These are phyloP conservation scores for Myiozetetes cayanensis DNA, from an alignment of 2,113 vertebrate genomes.

Conservation along the genomic window DNA sequence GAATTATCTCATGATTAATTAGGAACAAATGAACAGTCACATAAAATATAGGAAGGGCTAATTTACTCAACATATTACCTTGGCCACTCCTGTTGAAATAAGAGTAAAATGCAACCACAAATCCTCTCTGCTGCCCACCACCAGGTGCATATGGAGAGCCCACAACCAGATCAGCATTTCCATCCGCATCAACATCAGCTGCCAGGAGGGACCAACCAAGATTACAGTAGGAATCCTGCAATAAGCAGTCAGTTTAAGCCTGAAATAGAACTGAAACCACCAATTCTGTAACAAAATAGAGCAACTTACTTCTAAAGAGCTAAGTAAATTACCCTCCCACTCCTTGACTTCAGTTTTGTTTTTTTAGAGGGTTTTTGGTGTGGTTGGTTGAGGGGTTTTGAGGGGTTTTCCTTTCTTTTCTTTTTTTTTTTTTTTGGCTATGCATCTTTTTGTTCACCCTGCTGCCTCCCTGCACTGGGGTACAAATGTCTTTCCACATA, in stretches of 20 bases:
- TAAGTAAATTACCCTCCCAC: background rate
- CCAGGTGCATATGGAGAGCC: conserved; percentile 76
- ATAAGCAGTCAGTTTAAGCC: background rate
- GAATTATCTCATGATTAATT: background rate
- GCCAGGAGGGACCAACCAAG: conserved; percentile 79
- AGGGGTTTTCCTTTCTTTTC: background rate
- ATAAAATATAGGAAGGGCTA: background rate
- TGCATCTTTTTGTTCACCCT: background rate
- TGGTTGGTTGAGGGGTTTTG: background rate
- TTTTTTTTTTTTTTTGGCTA: background rate
- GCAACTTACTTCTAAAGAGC: background rate
- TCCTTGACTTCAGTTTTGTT: background rate
- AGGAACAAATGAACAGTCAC: background rate
- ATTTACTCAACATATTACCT: conserved; percentile 57
- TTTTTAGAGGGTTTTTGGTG: background rate
- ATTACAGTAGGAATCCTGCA: conserved; percentile 77
- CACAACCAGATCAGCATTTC: conserved; percentile 68
- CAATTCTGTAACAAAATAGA: background rate
- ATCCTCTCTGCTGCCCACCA: conserved; percentile 74
- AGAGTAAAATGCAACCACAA: conserved; percentile 74
- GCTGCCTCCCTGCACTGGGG: background rate
- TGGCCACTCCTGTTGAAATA: background rate
- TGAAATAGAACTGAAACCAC: background rate
- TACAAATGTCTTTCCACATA: background rate
- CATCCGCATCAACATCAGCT: conserved; percentile 69